Conservation (phyloP, 2,113 vertebrate genomes). For the Pleuronectes platessa region DNA sequence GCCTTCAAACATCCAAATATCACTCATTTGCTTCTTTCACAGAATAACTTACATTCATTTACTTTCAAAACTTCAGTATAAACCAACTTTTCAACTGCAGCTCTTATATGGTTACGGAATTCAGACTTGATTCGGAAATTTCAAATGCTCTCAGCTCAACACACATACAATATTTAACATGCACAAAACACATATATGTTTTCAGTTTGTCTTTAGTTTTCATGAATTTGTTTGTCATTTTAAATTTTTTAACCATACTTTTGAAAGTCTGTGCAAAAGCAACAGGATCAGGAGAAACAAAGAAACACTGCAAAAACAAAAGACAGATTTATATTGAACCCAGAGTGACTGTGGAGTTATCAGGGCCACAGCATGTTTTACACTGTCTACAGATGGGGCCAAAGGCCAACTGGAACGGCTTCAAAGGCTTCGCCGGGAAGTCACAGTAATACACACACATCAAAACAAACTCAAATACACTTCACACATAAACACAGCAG, state of each 20-base stretch:
- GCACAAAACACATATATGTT: too few relatives aligned
- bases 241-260: background rate
- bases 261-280: background rate
- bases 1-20: too few relatives aligned
- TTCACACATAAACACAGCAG: slow-evolving; percentile 33
- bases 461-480: slow-evolving; percentile 19
- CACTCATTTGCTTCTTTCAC: too few relatives aligned
- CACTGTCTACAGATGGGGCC: slow-evolving; percentile 37
- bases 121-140: background rate
- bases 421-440: slow-evolving; percentile 36
- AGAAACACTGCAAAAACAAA: slow-evolving; percentile 2
- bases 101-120: background rate
- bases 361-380: slow-evolving; percentile 31
- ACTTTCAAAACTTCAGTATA: too few relatives aligned
- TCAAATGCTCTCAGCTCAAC: background rate
- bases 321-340: slow-evolving; percentile 20
- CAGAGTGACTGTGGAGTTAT: slow-evolving; percentile 12
- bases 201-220: too few relatives aligned
- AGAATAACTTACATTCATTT: too few relatives aligned
- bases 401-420: slow-evolving; percentile 40
- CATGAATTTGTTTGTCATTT: background rate
- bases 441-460: slow-evolving; percentile 24
- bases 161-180: background rate
- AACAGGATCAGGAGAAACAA: background rate
- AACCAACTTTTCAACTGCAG: too few relatives aligned